phyloP scores from a whole-genome alignment of 2,888 invertebrate species.

The Prosapia bicincta region DNA sequence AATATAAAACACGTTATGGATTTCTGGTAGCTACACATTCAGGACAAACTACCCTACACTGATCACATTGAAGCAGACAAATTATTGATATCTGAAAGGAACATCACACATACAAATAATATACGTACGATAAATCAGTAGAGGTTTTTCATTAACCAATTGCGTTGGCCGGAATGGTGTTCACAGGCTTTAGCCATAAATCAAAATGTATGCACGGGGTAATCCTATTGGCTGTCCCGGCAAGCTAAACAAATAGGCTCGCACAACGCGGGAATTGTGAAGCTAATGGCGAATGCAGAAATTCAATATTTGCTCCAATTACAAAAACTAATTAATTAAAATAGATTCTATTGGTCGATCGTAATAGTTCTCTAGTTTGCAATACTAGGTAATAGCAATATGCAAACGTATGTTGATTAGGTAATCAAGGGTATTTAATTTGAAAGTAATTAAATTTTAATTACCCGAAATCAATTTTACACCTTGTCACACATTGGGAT shows the following conservation, averaged over 20 bases:
- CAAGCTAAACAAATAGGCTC: neutral
- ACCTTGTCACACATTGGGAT: too few relatives aligned
- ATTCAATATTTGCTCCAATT: neutral
- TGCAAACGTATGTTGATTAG: too few relatives aligned
- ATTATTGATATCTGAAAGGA: too few relatives aligned
- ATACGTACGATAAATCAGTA: neutral
- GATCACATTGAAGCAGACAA: too few relatives aligned
- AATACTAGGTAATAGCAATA: too few relatives aligned
- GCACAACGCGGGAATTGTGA: neutral
- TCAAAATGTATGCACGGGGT: neutral
- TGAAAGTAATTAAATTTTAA: neutral
- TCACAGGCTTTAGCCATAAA: neutral
- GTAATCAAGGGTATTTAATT: neutral
- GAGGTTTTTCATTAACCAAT: neutral
- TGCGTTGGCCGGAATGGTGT: neutral
- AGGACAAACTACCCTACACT: too few relatives aligned
- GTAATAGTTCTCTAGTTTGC: too few relatives aligned
- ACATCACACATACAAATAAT: too few relatives aligned
- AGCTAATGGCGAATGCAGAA: neutral
- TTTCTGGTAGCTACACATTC: too few relatives aligned
- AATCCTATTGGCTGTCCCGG: neutral
- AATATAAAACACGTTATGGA: too few relatives aligned
- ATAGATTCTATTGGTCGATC: neutral
- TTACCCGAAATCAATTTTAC: neutral
- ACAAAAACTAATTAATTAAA: neutral